Base-by-base conservation (phyloP, 2,797 vertebrate genomes). In the Staurois parvus region DNA sequence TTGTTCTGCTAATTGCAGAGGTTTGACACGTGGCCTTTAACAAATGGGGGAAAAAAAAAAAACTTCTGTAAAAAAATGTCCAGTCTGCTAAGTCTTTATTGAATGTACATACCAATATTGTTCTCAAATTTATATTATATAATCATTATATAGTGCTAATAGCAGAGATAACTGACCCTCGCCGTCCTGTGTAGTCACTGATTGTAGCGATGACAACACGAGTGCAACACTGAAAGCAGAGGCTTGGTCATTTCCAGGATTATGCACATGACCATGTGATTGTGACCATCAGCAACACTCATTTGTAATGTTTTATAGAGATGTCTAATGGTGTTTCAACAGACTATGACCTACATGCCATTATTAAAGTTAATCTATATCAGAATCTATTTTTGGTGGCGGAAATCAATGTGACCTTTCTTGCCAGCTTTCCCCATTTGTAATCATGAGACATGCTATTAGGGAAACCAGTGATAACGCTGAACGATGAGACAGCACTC, bases 341-440 rank as follows among this genome's bases (percentile, higher is more conserved):
- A 28, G 45, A 72, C 32, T 15, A 29, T 82, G 70, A 67, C 56
- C 72, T 74, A 74, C 29, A 74, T 59, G 28, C 5, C 62, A 70
- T 76, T 75, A 67, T 26, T 45, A 29, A 56, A 17, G 72, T 40
- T 70, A 66, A 84, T 79, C 56, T 64, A 84, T 64, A 59, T 1
- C 34, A 9, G 30, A 26, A 56, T 70, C 72, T 81, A 69, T 32
- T 45, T 81, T 72, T 19, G 40, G 15, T 62, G 66, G 28, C 5
- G 13, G 8, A 70, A 70, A 72, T 76, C 28, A 81, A 64, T 62
- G 72, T 64, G 84, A 69, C 72, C 72, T 76, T 85, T 81, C 11
- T 72, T 76, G 72, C 19, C 64, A 76, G 30, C 32, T 34, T 28
- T 70, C 7, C 28, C 17, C 32, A 64, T 72, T 70, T 24, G 28